Evolutionary conservation across 2,797 vertebrate genomes (phyloP).

Genomic region (Aldrovandia affinis): DNA sequence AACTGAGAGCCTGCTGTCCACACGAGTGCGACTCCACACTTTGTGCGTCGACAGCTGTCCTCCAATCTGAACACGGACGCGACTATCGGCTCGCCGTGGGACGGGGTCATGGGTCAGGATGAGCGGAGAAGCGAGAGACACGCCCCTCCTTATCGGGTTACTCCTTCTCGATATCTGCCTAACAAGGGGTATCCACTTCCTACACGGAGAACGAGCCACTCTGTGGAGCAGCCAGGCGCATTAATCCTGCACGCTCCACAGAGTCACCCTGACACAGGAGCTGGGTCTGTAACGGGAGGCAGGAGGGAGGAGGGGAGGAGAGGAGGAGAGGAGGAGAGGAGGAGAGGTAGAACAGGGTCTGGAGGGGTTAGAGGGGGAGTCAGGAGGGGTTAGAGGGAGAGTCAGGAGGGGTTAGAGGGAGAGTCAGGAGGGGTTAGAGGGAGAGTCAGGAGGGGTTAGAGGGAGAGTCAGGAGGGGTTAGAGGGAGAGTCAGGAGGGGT

Average conservation of each 20-base stretch:
- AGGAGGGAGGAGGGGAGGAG: too few species aligned
- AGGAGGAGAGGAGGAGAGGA: too few species aligned
- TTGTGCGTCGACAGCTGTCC: too few species aligned
- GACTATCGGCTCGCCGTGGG: too few species aligned
- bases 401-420: constrained; percentile 74
- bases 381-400: too few species aligned
- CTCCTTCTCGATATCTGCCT: background rate
- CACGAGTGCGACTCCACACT: too few species aligned
- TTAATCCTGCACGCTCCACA: background rate
- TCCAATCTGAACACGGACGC: too few species aligned
- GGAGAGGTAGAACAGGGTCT: background rate
- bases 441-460: background rate
- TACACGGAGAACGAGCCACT: background rate
- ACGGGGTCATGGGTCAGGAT: too few species aligned
- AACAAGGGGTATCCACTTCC: background rate
- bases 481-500: constrained; percentile 81
- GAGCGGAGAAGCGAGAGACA: too few species aligned
- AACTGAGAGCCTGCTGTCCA: too few species aligned
- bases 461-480: constrained; percentile 63
- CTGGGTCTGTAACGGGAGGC: background rate
- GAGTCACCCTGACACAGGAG: background rate
- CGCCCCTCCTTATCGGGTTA: too few species aligned
- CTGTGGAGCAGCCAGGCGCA: background rate
- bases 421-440: constrained; percentile 81
- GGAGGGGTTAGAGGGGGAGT: constrained; percentile 69